Conservation (phyloP, 2,797 vertebrate genomes). For the Sebastes baramenuke region DNA sequence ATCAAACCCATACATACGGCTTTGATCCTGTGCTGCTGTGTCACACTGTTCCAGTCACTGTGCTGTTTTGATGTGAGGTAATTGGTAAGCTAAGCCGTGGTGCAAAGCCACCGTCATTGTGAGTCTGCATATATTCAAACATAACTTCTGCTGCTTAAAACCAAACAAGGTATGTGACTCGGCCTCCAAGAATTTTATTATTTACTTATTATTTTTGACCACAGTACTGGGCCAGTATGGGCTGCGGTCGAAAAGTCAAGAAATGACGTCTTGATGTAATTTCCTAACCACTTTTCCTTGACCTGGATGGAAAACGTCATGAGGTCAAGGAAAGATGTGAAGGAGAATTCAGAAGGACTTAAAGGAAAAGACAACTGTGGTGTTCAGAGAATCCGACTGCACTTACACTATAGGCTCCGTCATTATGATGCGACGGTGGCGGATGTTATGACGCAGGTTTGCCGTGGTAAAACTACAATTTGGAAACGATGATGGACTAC, state of each 20-base stretch:
- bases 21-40: neutral
- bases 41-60: neutral
- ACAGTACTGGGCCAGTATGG: neutral
- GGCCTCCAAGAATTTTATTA: neutral
- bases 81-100: neutral
- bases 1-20: neutral
- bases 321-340: too few relatives aligned
- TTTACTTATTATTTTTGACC: neutral
- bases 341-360: too few relatives aligned
- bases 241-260: neutral
- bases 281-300: too few relatives aligned
- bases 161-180: neutral
- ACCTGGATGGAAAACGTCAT: too few relatives aligned
- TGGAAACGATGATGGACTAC: too few relatives aligned
- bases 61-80: neutral
- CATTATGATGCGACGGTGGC: accelerated
- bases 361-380: too few relatives aligned
- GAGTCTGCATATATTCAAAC: neutral
- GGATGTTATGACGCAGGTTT: too few relatives aligned
- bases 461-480: too few relatives aligned
- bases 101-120: neutral
- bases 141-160: neutral
- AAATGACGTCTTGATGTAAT: too few relatives aligned
- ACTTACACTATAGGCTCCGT: too few relatives aligned
- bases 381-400: too few relatives aligned